These are phyloP conservation scores for Apaloderma vittatum DNA, from an alignment of 2,113 vertebrate genomes.

Conservation along the genomic window DNA sequence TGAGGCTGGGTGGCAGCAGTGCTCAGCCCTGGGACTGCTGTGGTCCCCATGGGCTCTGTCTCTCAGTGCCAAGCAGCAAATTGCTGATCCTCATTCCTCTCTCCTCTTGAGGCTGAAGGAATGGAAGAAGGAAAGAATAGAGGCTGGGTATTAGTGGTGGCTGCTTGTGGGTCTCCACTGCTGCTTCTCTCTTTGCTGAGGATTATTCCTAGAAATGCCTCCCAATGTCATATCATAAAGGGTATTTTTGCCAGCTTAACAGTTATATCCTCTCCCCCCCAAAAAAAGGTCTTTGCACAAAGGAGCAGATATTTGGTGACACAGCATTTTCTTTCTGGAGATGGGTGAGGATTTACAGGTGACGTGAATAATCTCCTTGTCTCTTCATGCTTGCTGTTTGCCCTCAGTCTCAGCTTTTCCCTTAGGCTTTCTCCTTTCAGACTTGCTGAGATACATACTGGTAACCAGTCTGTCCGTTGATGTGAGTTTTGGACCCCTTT, in stretches of 20 bases:
- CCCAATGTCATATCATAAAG: not conserved
- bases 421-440: not conserved
- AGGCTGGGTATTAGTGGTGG: fast-evolving
- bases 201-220: not conserved
- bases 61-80: not conserved
- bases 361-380: not conserved
- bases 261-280: not conserved
- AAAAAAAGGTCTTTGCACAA: not conserved
- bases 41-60: not conserved
- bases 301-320: not conserved
- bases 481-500: not conserved
- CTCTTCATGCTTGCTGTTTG: not conserved
- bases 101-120: not conserved
- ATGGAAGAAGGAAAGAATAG: not conserved
- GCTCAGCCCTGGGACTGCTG: not conserved
- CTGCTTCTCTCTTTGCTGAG: not conserved
- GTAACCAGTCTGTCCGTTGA: not conserved
- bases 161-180: not conserved
- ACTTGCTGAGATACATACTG: not conserved
- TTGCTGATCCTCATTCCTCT: not conserved
- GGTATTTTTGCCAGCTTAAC: not conserved
- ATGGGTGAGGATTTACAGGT: not conserved
- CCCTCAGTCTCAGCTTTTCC: not conserved
- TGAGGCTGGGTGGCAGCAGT: not conserved
- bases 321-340: not conserved